Percentiles rank a stretch among this genome's conserved stretches.
Evolutionary conservation across 2,888 invertebrate species (phyloP).

Genomic region (Eupeodes latifasciatus): DNA sequence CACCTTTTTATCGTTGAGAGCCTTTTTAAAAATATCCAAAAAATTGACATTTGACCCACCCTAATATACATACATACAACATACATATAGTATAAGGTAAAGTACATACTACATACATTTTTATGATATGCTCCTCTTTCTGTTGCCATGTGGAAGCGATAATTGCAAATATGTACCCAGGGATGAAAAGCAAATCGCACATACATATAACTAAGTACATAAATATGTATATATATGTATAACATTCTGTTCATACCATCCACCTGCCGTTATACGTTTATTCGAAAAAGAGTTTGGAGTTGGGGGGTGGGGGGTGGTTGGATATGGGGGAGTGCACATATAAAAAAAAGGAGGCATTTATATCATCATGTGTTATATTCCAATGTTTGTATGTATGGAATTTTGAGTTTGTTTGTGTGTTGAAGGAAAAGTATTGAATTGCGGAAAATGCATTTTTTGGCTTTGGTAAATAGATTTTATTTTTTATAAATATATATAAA

Average conservation of each 20-base stretch:
- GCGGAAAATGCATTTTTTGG: constrained; percentile 53
- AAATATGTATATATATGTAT: constrained; percentile 14
- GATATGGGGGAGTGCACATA: not conserved
- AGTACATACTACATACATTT: not conserved
- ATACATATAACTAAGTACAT: constrained; percentile 35
- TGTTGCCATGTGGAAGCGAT: constrained; percentile 71
- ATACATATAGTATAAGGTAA: too few species aligned
- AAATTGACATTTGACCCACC: too few species aligned
- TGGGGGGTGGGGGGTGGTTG: too few species aligned
- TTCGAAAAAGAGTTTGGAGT: constrained; percentile 1
- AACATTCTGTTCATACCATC: too few species aligned
- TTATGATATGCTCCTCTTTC: constrained; percentile 48
- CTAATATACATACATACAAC: too few species aligned
- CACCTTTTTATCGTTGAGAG: too few species aligned
- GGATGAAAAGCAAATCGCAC: constrained; percentile 32
- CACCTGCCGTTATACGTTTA: not conserved
- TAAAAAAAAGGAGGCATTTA: not conserved
- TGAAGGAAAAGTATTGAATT: constrained; percentile 34
- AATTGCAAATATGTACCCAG: constrained; percentile 69
- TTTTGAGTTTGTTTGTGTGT: not conserved
- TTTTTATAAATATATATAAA: not conserved
- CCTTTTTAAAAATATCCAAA: too few species aligned
- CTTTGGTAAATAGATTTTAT: constrained; percentile 42
- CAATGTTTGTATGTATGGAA: not conserved
- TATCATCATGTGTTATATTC: not conserved